phyloP scores from a whole-genome alignment of 2,113 vertebrate species.

The Ptilonorhynchus violaceus region DNA sequence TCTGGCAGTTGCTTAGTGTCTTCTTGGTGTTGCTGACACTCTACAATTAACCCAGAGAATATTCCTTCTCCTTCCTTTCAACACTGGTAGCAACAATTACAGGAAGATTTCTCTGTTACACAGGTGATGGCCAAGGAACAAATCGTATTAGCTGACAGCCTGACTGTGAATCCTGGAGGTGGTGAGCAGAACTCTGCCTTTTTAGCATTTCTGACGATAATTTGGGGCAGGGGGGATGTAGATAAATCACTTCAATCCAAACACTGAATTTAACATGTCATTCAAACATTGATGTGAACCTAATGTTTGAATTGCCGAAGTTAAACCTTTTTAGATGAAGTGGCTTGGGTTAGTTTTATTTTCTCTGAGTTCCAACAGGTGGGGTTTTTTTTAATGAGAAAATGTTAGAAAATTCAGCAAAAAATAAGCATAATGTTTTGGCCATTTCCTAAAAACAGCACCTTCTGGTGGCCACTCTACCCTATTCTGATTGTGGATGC shows the following conservation, averaged over 20 bases:
- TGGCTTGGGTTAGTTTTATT: not conserved
- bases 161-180: constrained; percentile 16
- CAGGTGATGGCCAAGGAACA: constrained; percentile 75
- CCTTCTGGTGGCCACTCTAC: not conserved
- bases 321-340: not conserved
- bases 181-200: constrained; percentile 35
- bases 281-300: not conserved
- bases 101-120: not conserved
- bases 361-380: not conserved
- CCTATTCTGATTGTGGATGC: not conserved
- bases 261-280: not conserved
- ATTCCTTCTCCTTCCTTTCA: not conserved
- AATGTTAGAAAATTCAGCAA: not conserved
- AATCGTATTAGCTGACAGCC: constrained; percentile 41
- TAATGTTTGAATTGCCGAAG: not conserved
- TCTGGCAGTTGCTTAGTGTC: not conserved
- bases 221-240: fast-evolving
- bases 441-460: not conserved
- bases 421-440: not conserved
- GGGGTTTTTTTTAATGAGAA: not conserved
- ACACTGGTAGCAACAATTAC: not conserved
- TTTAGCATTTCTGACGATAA: not conserved
- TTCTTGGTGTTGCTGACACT: not conserved
- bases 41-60: not conserved
- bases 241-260: not conserved